Percentiles rank a stretch among this genome's conserved stretches.
phyloP scores from a whole-genome alignment of 2,888 invertebrate species.

The Hermodice carunculata region DNA sequence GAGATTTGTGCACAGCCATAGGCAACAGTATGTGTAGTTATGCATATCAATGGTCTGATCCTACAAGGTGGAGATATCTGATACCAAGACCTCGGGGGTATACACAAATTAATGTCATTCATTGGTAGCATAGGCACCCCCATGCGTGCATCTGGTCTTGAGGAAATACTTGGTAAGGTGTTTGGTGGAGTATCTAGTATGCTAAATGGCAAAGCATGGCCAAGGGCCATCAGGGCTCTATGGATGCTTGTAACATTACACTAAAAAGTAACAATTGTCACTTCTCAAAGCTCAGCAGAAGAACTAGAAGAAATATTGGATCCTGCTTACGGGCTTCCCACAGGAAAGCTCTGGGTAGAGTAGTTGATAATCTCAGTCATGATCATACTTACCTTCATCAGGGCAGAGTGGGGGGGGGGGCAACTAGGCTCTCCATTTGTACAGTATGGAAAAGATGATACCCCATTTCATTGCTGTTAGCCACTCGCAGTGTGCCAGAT shows the following conservation, averaged over 20 bases:
- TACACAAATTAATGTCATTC: constrained; percentile 13
- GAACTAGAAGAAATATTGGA: constrained; percentile 3
- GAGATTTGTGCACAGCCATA: neutral
- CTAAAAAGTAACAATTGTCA: too few species aligned
- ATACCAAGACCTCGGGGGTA: constrained; percentile 24
- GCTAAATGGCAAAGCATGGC: constrained; percentile 28
- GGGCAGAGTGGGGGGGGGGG: constrained; percentile 21
- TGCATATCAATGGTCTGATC: too few species aligned
- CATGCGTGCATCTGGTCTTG: too few species aligned
- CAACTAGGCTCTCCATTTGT: constrained; percentile 21
- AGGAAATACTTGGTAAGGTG: too few species aligned
- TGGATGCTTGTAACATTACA: constrained; percentile 16
- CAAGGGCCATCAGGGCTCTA: constrained; percentile 14
- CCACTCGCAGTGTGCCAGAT: constrained; percentile 13
- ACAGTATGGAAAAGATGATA: constrained; percentile 18
- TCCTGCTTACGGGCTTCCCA: constrained; percentile 1
- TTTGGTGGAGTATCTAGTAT: too few species aligned
- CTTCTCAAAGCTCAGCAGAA: neutral
- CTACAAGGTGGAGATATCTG: too few species aligned
- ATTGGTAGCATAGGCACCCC: too few species aligned
- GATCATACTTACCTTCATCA: too few species aligned
- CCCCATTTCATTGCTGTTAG: constrained; percentile 12
- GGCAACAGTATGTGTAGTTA: neutral
- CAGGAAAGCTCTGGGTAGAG: too few species aligned
- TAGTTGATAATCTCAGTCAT: too few species aligned